Base-by-base conservation (phyloP, 1,140 invertebrate genomes). In the Cheumatopsyche charites region DNA sequence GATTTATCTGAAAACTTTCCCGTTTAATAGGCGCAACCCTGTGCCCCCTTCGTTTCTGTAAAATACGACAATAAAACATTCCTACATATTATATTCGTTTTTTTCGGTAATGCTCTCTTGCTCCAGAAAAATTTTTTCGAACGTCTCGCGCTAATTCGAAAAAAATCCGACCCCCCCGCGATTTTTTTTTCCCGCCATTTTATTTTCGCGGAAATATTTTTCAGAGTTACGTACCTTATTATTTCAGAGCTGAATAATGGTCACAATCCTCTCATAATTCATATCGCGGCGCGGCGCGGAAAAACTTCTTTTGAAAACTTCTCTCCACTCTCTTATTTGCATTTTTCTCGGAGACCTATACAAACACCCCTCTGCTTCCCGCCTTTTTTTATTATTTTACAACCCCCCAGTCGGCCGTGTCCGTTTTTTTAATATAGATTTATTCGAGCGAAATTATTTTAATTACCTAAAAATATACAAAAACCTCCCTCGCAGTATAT, bases 241-340 rank as follows among this genome's bases (percentile, higher is more conserved):
- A 63, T 42, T 42, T 63, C 62, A 63, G 42, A 41, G 4, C 42
- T 63, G 21, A 68, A 68, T 41, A 47, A 68, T 58, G 66, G 66
- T 68, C 49, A 68, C 66, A 43, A 25, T 43, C 42, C 15, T 43
- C 45, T 68, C 66, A 68, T 68, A 68, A 68, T 68, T 68, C 66
- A 68, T 68, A 68, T 68, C 66, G 45, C 25, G 49, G 19, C 47
- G 47, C 15, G 36, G 66, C 49, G 49, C 43, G 42, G 19, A 68
- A 68, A 68, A 68, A 68, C 47, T 68, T 68, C 66, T 68, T 68
- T 68, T 58, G 42, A 68, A 66, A 68, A 68, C 66, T 68, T 68
- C 36, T 29, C 63, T 47, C 42, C 17, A 49, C 63, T 49, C 66
- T 52, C 66, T 68, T 68, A 68, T 68, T 68, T 68, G 66, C 66